A percentile compares a stretch with the other conserved stretches of the same genome.
These are phyloP conservation scores for Pungitius pungitius DNA, from an alignment of 2,113 vertebrate genomes.

Conservation along the genomic window DNA sequence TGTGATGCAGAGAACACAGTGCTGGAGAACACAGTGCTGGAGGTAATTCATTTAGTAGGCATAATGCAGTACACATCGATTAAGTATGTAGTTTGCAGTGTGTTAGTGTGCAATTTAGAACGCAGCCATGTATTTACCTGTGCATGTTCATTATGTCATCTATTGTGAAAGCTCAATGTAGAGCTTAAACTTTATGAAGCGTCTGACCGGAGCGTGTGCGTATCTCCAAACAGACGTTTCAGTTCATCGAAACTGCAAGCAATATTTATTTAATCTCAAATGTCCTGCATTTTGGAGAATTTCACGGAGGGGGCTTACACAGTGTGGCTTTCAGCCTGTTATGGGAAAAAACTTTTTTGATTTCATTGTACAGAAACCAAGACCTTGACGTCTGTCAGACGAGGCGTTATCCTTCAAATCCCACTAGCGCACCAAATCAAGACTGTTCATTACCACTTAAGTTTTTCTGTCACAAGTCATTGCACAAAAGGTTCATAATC, in stretches of 20 bases:
- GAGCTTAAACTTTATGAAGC: slow-evolving; percentile 2
- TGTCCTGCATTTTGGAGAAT: not conserved
- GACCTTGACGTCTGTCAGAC: not conserved
- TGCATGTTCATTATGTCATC: slow-evolving; percentile 5
- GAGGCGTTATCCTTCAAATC: not conserved
- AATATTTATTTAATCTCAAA: not conserved
- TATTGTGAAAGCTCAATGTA: not conserved
- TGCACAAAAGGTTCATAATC: not conserved
- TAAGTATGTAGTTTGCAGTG: too few species aligned
- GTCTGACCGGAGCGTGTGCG: not conserved
- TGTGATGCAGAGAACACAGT: too few species aligned
- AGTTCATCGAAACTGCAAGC: not conserved
- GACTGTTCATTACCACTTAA: not conserved
- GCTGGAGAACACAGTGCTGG: too few species aligned
- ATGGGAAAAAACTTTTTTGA: not conserved
- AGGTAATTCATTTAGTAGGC: too few species aligned
- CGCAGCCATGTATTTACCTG: too few species aligned
- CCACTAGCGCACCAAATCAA: not conserved
- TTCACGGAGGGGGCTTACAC: not conserved
- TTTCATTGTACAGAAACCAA: not conserved
- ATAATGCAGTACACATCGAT: too few species aligned
- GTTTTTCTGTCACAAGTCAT: not conserved
- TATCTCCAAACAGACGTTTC: not conserved
- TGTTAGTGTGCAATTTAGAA: too few species aligned
- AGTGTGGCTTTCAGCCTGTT: not conserved